Conservation (phyloP, 1,140 invertebrate genomes). For the Rhagoletis pomonella region DNA sequence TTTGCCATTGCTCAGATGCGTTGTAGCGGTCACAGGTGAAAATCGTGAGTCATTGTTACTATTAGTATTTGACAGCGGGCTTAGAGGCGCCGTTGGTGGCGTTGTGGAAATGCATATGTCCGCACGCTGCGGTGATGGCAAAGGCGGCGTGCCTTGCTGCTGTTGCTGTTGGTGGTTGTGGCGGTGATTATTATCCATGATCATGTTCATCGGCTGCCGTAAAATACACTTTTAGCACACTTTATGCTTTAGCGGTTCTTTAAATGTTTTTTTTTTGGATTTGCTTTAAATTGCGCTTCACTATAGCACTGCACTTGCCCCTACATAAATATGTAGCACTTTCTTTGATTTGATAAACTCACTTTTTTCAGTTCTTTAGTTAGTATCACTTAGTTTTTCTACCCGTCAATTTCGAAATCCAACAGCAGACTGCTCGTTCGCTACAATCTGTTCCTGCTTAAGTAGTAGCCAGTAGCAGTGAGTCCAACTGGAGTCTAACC, state of each 20-base stretch:
- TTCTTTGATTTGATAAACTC: background rate
- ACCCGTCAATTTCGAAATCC: slow-evolving; percentile 66
- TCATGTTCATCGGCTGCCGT: slow-evolving; percentile 66
- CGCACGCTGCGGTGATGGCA: slow-evolving; percentile 58
- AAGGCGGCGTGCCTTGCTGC: slow-evolving; percentile 61
- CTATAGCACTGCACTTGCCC: background rate
- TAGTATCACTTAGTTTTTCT: background rate
- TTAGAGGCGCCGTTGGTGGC: slow-evolving; percentile 52
- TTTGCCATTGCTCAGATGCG: slow-evolving; percentile 50
- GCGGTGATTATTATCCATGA: slow-evolving; percentile 67
- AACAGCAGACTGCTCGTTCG: slow-evolving; percentile 69
- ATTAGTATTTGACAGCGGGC: slow-evolving; percentile 39
- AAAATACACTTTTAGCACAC: background rate
- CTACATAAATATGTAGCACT: background rate
- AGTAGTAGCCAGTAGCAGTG: slow-evolving; percentile 69
- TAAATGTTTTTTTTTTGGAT: background rate
- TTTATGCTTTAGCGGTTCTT: background rate
- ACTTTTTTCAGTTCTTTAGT: background rate
- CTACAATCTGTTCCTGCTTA: slow-evolving; percentile 73
- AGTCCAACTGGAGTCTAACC: slow-evolving; percentile 2
- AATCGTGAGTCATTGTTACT: slow-evolving; percentile 62
- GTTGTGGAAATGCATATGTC: slow-evolving; percentile 67
- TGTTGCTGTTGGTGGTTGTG: slow-evolving; percentile 19
- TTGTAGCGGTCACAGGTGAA: slow-evolving; percentile 47
- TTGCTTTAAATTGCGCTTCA: slow-evolving; percentile 14